phyloP scores from a whole-genome alignment of 2,113 vertebrate genomes.

The Pteruthius melanotis region DNA sequence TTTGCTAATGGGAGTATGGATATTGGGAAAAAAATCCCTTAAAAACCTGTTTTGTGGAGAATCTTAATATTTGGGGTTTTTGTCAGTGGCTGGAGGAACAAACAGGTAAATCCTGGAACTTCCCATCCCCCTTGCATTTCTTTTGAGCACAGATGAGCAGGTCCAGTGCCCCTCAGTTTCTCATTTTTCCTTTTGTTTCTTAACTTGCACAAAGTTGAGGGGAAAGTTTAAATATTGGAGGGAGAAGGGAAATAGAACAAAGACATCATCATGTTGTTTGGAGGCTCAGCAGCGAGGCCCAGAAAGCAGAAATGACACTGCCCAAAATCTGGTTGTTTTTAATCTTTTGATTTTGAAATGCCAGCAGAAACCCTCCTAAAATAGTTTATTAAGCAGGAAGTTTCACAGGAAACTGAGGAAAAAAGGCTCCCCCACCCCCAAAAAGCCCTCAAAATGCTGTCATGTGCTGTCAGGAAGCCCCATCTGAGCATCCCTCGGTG shows the following conservation, averaged over 20 bases:
- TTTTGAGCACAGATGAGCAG: background rate
- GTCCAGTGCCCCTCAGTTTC: background rate
- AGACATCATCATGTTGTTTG: fast-evolving
- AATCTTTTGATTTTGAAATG: background rate
- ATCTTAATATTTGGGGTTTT: fast-evolving
- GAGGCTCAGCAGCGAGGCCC: background rate
- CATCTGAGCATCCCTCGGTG: fast-evolving
- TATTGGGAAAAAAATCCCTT: background rate
- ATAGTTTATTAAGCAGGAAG: background rate
- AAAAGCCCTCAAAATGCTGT: background rate
- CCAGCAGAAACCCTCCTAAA: background rate
- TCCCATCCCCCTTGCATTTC: background rate
- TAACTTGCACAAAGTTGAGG: background rate
- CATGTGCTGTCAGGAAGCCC: fast-evolving
- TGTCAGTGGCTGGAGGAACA: background rate
- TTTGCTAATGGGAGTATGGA: background rate
- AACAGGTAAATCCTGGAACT: background rate
- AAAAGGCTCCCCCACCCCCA: background rate
- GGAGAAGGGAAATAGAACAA: background rate
- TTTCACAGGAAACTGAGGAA: background rate
- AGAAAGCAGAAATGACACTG: background rate
- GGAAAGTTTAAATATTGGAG: background rate
- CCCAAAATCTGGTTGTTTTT: background rate
- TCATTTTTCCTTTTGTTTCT: background rate
- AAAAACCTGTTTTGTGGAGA: background rate